A percentile compares a stretch with the other conserved stretches of the same genome.
These are phyloP conservation scores for Rhea pennata DNA, from an alignment of 2,113 vertebrate species.

Conservation along the genomic window DNA sequence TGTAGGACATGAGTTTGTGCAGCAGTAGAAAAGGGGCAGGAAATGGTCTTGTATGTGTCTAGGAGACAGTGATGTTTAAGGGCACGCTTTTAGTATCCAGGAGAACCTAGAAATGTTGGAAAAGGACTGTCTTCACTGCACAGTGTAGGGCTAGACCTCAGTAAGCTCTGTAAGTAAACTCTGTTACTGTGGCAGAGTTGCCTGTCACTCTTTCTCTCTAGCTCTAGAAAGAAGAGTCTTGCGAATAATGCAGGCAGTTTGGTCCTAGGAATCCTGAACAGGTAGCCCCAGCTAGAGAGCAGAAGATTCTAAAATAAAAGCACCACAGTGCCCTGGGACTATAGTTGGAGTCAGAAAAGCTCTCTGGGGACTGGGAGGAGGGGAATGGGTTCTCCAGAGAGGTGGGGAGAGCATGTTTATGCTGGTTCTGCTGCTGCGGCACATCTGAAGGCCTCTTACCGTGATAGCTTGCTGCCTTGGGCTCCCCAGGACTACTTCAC, in stretches of 20 bases:
- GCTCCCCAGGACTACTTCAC: neutral
- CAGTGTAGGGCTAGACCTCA: neutral
- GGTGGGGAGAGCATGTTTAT: neutral
- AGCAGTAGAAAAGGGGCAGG: neutral
- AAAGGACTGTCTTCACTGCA: neutral
- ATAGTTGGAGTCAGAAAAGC: neutral
- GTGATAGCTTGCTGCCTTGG: neutral
- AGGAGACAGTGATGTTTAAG: neutral
- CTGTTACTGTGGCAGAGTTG: rapidly evolving
- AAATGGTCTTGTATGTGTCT: neutral
- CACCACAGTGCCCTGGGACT: neutral
- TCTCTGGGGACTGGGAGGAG: neutral
- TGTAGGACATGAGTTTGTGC: too few species aligned
- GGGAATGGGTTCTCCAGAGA: neutral
- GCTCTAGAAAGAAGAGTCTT: neutral
- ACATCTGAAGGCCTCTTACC: neutral
- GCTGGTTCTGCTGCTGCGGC: neutral
- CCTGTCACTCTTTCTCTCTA: neutral
- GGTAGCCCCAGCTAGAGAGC: neutral
- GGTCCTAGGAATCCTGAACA: too few species aligned
- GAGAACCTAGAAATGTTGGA: neutral
- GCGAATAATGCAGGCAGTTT: neutral
- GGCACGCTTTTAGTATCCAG: neutral
- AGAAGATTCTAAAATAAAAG: too few species aligned
- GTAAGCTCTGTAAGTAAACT: neutral